Base-by-base conservation (phyloP, 1,140 invertebrate species). In the Leptinotarsa lineolata region DNA sequence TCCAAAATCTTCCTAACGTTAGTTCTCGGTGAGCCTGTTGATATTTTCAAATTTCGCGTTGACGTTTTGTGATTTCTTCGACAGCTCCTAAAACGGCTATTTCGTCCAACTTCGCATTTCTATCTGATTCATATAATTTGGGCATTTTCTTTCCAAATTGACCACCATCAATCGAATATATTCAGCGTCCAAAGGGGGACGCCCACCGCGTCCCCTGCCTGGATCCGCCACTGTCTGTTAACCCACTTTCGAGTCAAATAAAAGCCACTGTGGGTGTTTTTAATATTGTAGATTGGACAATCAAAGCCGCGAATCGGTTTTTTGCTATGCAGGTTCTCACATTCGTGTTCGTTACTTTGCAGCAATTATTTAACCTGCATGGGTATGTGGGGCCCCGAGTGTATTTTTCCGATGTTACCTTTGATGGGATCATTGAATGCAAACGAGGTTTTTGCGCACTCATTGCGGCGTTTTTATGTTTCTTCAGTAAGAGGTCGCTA, bases 261-360 rank as follows among this genome's bases (percentile, higher is more conserved):
- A 54, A 54, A 54, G 48, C 48, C 48, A 54, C 48, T 54, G 48
- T 54, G 48, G 48, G 48, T 54, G 48, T 54, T 54, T n/a, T 54
- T n/a, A 54, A 54, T 54, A 18, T 5, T 16, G 16, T 54, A 15
- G 48, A 54, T 54, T 54, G 48, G 48, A 54, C 4, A 18, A 54
- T 16, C 6, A 54, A 13, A 12, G 48, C 0, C n/a, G 48, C 15
- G 6, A 39, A 39, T 5, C n/a, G 48, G 13, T 54, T 13, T 54
- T 54, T 16, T 8, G n/a, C 48, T 12, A 54, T 54, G 48, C 15
- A 54, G 48, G 48, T 54, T 15, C 48, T 54, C 5, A 39, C 30
- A 39, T 39, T 39, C 30, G 30, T 39, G 30, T 39, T 54, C 0
- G 48, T 54, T 54, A 54, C 15, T 54, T 54, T 54, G 48, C 48